Evolutionary conservation across 92 coral and sea anemone genomes (phyloP).

Genomic region (Virgularia gustaviana): DNA sequence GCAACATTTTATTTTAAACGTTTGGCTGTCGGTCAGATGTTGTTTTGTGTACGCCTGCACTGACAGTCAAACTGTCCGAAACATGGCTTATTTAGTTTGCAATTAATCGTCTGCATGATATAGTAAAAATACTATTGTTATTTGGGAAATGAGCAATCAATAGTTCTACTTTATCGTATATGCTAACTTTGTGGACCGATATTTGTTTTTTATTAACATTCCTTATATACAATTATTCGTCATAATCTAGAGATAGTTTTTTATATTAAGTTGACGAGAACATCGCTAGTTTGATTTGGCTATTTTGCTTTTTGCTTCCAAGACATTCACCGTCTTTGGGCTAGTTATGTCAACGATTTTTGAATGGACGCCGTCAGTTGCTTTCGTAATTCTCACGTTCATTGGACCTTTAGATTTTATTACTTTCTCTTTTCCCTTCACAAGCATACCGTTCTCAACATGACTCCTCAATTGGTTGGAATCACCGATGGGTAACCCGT

Average conservation of each 20-base stretch:
- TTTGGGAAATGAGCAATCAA: too few relatives aligned
- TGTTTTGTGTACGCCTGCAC: too few relatives aligned
- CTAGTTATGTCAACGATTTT: conserved; percentile 84
- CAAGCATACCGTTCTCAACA: conserved; percentile 67
- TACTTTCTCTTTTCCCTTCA: conserved; percentile 78
- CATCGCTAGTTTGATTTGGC: conserved; percentile 31
- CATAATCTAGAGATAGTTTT: too few relatives aligned
- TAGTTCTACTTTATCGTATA: too few relatives aligned
- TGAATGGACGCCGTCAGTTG: conserved; percentile 66
- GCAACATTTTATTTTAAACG: too few relatives aligned
- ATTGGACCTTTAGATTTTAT: conserved; percentile 94
- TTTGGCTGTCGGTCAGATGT: too few relatives aligned
- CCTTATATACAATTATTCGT: too few relatives aligned
- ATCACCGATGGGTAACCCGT: conserved; percentile 87
- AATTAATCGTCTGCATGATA: background rate
- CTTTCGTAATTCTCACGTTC: conserved; percentile 72
- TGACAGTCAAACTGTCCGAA: too few relatives aligned
- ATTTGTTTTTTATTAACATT: too few relatives aligned
- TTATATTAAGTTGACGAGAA: background rate
- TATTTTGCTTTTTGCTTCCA: conserved; percentile 78
- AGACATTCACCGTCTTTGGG: conserved; percentile 62
- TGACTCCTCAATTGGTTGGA: conserved; percentile 75
- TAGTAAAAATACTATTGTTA: too few relatives aligned
- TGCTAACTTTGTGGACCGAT: too few relatives aligned
- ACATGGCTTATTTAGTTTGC: too few relatives aligned